Evolutionary conservation across 1,140 invertebrate genomes (phyloP).

Genomic region (Lordiphosa clarofinis): DNA sequence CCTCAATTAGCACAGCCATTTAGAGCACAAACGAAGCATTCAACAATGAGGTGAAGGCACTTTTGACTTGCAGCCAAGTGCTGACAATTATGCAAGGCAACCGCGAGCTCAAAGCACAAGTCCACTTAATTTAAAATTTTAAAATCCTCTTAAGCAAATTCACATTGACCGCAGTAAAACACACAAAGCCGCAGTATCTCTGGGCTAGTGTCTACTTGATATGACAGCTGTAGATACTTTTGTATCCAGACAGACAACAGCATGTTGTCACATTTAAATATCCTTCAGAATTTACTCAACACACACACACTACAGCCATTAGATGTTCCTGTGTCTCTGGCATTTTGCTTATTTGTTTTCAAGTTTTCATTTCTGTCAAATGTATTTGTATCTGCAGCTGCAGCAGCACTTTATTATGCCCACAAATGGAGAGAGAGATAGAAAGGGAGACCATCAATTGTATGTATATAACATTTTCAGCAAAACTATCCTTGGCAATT

Average conservation of each 20-base stretch:
- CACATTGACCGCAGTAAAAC: slow-evolving; percentile 58
- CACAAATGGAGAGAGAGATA: slow-evolving; percentile 2
- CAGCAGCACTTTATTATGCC: slow-evolving; percentile 63
- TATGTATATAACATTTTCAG: slow-evolving; percentile 24
- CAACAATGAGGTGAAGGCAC: slow-evolving; percentile 28
- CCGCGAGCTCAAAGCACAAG: slow-evolving; percentile 57
- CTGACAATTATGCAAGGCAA: slow-evolving; percentile 61
- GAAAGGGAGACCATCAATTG: slow-evolving; percentile 22
- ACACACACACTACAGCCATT: slow-evolving; percentile 41
- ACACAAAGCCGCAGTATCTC: slow-evolving; percentile 48
- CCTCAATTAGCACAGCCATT: slow-evolving; percentile 61
- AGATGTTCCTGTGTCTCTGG: slow-evolving; percentile 55
- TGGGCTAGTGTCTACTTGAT: slow-evolving; percentile 48
- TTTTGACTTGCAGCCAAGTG: slow-evolving; percentile 12
- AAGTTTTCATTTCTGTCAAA: slow-evolving; percentile 61
- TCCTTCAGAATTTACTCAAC: slow-evolving; percentile 54
- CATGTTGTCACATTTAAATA: slow-evolving; percentile 63
- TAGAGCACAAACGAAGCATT: slow-evolving; percentile 50
- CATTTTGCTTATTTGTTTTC: slow-evolving; percentile 61
- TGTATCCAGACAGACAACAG: slow-evolving; percentile 42
- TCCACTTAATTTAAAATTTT: slow-evolving; percentile 72
- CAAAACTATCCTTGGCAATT: slow-evolving; percentile 6
- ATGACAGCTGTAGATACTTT: slow-evolving; percentile 62
- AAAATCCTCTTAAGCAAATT: slow-evolving; percentile 69
- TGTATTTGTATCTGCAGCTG: slow-evolving; percentile 49